Conservation (phyloP, 2,113 vertebrate species). For the Herpetotheres cachinnans region DNA sequence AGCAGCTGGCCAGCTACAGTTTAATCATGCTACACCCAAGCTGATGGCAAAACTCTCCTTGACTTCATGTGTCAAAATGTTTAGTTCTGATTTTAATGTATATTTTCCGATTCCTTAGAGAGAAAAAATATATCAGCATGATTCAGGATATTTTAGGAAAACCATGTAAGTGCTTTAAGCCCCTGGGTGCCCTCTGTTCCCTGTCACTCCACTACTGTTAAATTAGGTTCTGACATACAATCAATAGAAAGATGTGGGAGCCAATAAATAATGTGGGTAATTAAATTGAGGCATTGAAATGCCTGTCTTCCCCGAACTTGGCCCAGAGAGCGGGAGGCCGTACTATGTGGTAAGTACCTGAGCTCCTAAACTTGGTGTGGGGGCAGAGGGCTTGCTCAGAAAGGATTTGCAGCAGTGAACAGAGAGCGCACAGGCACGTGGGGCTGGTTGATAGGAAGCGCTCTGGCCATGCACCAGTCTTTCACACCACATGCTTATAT, state of each 20-base stretch:
- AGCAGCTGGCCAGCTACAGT: slow-evolving; percentile 9
- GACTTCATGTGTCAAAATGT: neutral
- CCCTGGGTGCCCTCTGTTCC: neutral
- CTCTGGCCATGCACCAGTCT: neutral
- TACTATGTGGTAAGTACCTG: neutral
- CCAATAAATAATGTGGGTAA: slow-evolving; percentile 10
- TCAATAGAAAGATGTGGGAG: slow-evolving; percentile 35
- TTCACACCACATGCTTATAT: neutral
- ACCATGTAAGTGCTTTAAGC: neutral
- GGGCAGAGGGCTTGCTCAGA: neutral
- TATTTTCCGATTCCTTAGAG: neutral
- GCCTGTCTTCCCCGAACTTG: neutral
- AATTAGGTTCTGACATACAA: slow-evolving; percentile 25
- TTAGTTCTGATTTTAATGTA: neutral
- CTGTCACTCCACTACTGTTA: neutral
- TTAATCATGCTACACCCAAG: neutral
- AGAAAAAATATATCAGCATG: neutral
- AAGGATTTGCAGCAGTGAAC: neutral
- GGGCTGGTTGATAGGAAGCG: neutral
- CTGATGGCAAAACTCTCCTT: neutral
- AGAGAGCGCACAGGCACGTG: neutral
- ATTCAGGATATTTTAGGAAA: slow-evolving; percentile 26
- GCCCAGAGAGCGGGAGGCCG: neutral
- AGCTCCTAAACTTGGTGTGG: neutral
- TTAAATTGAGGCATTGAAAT: slow-evolving; percentile 17